Evolutionary conservation across 2,113 vertebrate species (phyloP), one percentile per base, ranked within the genome.

Genomic region (Poeciliopsis retropinna): DNA sequence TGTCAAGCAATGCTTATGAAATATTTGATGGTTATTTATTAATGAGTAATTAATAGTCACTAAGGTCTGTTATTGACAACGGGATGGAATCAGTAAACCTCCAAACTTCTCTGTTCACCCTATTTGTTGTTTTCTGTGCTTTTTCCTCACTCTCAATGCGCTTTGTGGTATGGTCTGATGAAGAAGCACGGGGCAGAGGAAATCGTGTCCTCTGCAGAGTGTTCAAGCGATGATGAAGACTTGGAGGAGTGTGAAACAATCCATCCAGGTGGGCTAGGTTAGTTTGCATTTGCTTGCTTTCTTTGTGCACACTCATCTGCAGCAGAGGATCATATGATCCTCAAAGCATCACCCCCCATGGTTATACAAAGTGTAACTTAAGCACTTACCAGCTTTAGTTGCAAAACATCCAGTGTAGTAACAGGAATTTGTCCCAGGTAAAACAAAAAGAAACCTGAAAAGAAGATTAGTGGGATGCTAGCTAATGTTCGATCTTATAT

Each of bases 251-350:
- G 98, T 90, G 98, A 99, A 34, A 96, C 95, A 14, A 96, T 95
- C 95, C 89, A 87, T 80, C 94, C 97, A 99, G 98, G 98, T 99
- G 97, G 97, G 98, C 96, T 97, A 97, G 97, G 96, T 98, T 95
- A 97, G 97, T 99, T 96, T 96, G 96, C 81, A 94, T 96, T 96
- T 94, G 96, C 96, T 97, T 97, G 96, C 95, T 95, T 95, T 93
- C 91, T 94, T 39, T 92, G 90, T 93, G 91, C 86, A 57, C 86
- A 93, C 93, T 93, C 86, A 95, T 97, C 94, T 95, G 94, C 95
- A 96, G 92, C 93, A 90, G 93, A 92, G 89, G 93, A 89, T 92
- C 80, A 41, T 57, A 25, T 75, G 12, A 88, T 92, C 92, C 87
- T 81, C 91, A 85, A 93, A 95, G 97, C 97, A 98, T 98, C 97